Conservation (phyloP, 37 sponge, comb jelly and placozoan species). For the Beroe forskalii region DNA sequence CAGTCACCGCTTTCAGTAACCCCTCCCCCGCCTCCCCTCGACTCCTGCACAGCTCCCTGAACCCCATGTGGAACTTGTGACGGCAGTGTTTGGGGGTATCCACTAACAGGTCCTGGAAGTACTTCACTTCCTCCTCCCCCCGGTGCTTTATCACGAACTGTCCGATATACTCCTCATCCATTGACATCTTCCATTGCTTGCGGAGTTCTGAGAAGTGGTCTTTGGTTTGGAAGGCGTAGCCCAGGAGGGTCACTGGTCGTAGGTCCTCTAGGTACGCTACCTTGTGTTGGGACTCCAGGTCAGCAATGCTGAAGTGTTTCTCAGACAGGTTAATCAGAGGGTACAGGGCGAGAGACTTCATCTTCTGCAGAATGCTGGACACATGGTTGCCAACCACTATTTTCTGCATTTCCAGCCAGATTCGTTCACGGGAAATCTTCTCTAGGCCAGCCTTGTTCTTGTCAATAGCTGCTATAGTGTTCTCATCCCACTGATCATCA, state of each 20-base stretch:
- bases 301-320: not conserved
- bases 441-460: conserved; percentile 77
- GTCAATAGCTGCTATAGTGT: conserved; percentile 77
- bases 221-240: conserved; percentile 68
- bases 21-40: conserved; percentile 37
- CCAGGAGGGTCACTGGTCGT: conserved; percentile 77
- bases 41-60: conserved; percentile 77
- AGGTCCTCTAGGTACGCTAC: conserved; percentile 7
- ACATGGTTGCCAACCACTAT: conserved; percentile 82
- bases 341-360: conserved; percentile 86
- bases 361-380: conserved; percentile 74
- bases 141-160: conserved; percentile 70
- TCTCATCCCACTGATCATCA: conserved; percentile 72
- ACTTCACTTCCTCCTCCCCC: conserved; percentile 66
- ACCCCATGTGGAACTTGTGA: conserved; percentile 50
- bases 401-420: conserved; percentile 84
- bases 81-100: conserved; percentile 58
- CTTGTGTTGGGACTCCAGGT: not conserved
- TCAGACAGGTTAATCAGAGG: conserved; percentile 69
- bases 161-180: conserved; percentile 72
- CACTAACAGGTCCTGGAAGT: conserved; percentile 82
- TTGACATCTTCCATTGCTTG: conserved; percentile 83
- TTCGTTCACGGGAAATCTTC: conserved; percentile 82
- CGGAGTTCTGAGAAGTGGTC: conserved; percentile 69
- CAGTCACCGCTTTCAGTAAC: conserved; percentile 52